Base-by-base conservation (phyloP, 2,888 invertebrate species). In the Sarcophaga subvicina region DNA sequence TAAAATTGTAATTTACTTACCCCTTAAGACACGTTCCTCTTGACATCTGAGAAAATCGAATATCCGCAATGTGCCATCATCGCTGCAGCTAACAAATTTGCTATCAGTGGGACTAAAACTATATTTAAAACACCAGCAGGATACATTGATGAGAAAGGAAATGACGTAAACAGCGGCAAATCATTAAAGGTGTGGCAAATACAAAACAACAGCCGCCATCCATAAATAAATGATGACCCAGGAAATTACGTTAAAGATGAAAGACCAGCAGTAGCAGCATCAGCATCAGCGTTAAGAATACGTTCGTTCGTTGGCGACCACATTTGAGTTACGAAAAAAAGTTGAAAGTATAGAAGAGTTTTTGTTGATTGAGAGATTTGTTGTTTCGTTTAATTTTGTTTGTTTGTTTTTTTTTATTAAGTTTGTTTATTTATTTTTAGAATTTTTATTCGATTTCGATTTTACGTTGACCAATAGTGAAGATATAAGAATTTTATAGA, bases 31-130 rank as follows among this genome's bases (percentile, higher is more conserved):
- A 92, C 97, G 96, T 94, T 99, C 99, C 95, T 99, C 99, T 92
- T 97, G 97, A 93, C 98, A 98, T 90, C 98, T 96, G 93, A 98
- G 96, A 95, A 99, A 99, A 94, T 99, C 99, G 98, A 99, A 99
- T 91, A 99, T 97, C 91, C 99, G 95, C 88, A 99, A 96, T 22
- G 99, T 99, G 89, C 99, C 99, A 94, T 99, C 99, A 94, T 99
- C 99, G 86, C 99, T 99, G 95, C 99, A 99, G 84, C 99, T 98
- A 47, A 98, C 99, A 95, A 99, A 98, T 95, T 99, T 99, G 93
- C 96, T 96, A 95, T 99, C 99, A 93, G 98, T 97, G 80, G 99
- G 99, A 95, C 99, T 98, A 95, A 99, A 99, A 96, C 99, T 99
- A 88, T 85, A 79, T 80, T 37, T 37, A 10, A 37, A 8, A 37